Evolutionary conservation across 2,113 vertebrate genomes (phyloP).

Genomic region (Mesoclemmys tuberculata): DNA sequence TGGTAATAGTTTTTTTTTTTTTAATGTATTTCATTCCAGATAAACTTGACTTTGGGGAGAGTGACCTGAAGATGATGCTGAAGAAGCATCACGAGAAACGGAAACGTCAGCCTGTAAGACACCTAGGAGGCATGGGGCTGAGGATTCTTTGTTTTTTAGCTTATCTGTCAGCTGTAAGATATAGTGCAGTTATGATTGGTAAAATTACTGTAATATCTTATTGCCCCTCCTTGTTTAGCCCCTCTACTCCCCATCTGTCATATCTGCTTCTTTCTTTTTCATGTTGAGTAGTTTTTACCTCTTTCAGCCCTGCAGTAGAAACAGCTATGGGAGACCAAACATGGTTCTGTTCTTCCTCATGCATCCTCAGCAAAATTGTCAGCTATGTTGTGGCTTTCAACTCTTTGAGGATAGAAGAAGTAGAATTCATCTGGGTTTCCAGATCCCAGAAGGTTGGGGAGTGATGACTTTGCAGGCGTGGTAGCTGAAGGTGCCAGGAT

Average conservation of each 20-base stretch:
- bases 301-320: background rate
- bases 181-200: background rate
- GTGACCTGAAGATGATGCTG: conserved; percentile 90
- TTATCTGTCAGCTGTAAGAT: background rate
- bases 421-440: background rate
- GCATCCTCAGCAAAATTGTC: background rate
- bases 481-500: background rate
- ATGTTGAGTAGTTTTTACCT: background rate
- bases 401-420: background rate
- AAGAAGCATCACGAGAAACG: conserved; percentile 94
- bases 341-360: background rate
- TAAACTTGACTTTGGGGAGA: conserved; percentile 90
- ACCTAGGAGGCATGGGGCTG: background rate
- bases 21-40: conserved; percentile 77
- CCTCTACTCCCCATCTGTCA: background rate
- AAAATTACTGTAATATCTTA: background rate
- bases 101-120: conserved; percentile 92
- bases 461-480: background rate
- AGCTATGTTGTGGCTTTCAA: background rate
- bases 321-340: background rate
- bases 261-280: background rate
- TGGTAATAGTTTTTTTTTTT: background rate
- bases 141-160: background rate
- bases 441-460: background rate
- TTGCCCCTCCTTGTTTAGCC: background rate